Conservation (phyloP, 2,113 vertebrate genomes). For the Perca fluviatilis region DNA sequence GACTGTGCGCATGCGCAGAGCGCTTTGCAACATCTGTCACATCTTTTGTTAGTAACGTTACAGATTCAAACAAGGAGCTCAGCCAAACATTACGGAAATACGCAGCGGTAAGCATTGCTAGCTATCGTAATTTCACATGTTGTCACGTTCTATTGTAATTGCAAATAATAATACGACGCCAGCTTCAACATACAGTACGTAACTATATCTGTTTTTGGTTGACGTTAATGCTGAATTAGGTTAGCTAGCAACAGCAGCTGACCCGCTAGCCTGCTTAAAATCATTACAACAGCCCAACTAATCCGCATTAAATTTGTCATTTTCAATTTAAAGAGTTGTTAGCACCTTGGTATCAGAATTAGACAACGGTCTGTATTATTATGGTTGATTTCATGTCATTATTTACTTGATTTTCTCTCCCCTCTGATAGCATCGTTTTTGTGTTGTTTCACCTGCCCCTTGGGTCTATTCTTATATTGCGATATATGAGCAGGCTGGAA, state of each 20-base stretch:
- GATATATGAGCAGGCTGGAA: background rate
- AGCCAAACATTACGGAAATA: background rate
- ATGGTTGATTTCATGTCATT: background rate
- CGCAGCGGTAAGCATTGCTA: conserved; percentile 28
- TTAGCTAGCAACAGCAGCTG: conserved; percentile 39
- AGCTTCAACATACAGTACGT: background rate
- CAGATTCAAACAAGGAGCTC: background rate
- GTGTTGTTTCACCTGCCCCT: background rate
- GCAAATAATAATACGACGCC: background rate
- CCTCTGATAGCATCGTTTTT: background rate
- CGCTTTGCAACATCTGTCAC: conserved; percentile 4
- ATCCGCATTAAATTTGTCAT: background rate
- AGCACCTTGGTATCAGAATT: background rate
- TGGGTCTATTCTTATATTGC: background rate
- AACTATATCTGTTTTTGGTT: background rate
- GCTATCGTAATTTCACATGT: accelerated
- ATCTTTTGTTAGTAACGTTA: conserved; percentile 33
- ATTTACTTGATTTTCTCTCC: background rate
- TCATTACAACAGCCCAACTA: background rate
- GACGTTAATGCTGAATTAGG: conserved; percentile 1
- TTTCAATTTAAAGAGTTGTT: background rate
- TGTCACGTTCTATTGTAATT: background rate
- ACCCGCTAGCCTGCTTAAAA: conserved; percentile 7
- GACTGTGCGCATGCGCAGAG: conserved; percentile 60
- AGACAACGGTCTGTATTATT: background rate